These are phyloP conservation scores for Parazoanthus atlanticus DNA, from an alignment of 92 coral and sea anemone genomes.

Conservation along the genomic window DNA sequence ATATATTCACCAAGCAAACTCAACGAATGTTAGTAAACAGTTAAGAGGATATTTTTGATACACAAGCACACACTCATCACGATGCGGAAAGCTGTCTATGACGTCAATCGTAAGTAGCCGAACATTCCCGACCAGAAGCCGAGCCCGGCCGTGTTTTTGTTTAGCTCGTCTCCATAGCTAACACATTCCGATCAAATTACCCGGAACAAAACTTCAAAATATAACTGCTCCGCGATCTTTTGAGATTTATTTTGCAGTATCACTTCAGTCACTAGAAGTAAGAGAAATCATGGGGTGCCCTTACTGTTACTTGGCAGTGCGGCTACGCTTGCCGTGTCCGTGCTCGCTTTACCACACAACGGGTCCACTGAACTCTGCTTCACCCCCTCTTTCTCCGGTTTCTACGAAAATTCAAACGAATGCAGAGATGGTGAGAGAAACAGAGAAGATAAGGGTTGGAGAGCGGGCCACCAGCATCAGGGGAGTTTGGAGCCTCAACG, in stretches of 20 bases:
- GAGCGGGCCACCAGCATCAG: not conserved
- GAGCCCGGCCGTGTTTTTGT: conserved; percentile 35
- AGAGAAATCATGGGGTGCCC: conserved; percentile 25
- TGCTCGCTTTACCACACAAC: conserved; percentile 28
- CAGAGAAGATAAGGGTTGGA: not conserved
- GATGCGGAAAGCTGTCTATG: conserved; percentile 4
- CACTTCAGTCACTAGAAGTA: not conserved
- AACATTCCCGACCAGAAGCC: conserved; percentile 38
- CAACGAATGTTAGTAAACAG: not conserved
- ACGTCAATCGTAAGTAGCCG: conserved; percentile 41
- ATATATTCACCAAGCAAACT: not conserved
- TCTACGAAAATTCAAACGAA: not conserved
- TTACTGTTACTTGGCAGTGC: conserved; percentile 18
- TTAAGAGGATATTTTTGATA: not conserved
- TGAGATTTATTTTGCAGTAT: conserved; percentile 19
- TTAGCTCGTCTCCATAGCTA: conserved; percentile 20
- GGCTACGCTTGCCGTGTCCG: conserved; percentile 27
- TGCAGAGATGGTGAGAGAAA: conserved; percentile 1
- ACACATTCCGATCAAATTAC: conserved; percentile 42
- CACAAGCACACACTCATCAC: not conserved
- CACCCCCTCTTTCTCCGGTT: not conserved
- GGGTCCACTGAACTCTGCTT: not conserved
- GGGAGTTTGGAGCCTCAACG: not conserved
- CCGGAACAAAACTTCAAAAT: conserved; percentile 32
- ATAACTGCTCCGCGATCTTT: conserved; percentile 27